Evolutionary conservation across 2,113 vertebrate species (phyloP).

Genomic region (Bambusicola thoracicus): DNA sequence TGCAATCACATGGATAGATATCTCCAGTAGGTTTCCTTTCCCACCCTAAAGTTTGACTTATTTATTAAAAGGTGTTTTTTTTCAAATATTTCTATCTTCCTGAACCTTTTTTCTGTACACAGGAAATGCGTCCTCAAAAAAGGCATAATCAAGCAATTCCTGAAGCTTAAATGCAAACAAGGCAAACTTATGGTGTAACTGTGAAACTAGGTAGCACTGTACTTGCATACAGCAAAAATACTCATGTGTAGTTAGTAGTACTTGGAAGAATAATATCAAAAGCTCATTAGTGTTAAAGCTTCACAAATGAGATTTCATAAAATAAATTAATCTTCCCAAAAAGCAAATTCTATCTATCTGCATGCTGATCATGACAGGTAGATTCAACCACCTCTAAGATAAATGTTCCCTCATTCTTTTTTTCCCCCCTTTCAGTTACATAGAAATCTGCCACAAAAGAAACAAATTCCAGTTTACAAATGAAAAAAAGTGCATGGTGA

Average conservation of each 20-base stretch:
- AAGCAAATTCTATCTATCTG: background rate
- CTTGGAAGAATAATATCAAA: background rate
- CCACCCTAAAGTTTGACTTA: background rate
- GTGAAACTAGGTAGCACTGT: background rate
- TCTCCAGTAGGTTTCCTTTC: background rate
- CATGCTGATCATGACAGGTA: background rate
- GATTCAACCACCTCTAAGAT: background rate
- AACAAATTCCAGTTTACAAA: background rate
- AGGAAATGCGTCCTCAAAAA: background rate
- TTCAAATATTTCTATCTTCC: background rate
- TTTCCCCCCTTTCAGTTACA: background rate
- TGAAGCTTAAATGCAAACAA: background rate
- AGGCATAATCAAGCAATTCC: background rate
- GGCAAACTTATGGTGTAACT: background rate
- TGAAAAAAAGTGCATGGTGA: background rate
- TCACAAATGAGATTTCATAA: constrained; percentile 8
- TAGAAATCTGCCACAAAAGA: background rate
- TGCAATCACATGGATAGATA: background rate
- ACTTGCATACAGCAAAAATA: fast-evolving
- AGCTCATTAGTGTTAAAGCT: background rate
- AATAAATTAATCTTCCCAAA: background rate
- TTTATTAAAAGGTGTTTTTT: background rate
- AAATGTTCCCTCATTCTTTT: background rate
- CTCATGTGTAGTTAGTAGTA: background rate
- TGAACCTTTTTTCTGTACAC: no score